Evolutionary conservation across 2,888 invertebrate genomes (phyloP).

Genomic region (Pristionchus entomophagus): DNA sequence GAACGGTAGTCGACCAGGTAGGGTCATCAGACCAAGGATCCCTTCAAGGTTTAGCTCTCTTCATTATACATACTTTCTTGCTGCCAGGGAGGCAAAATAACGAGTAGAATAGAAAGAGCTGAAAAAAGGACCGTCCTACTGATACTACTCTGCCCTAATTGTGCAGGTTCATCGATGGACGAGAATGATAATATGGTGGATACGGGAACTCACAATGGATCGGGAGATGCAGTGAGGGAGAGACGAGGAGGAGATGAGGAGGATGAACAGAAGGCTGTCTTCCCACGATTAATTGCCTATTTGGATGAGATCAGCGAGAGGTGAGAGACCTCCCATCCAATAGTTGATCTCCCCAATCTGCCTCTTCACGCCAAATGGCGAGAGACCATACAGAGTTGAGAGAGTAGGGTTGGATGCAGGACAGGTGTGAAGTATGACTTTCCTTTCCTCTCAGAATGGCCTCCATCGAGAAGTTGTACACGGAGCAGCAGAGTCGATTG

Average conservation of each 20-base stretch:
- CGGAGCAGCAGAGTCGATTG: background rate
- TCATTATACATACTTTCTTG: too few species aligned
- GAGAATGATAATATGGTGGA: background rate
- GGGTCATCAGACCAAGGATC: too few species aligned
- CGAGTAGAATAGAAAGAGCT: too few species aligned
- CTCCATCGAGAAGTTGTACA: background rate
- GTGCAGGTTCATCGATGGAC: background rate
- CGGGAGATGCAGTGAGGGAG: too few species aligned
- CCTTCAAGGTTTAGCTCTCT: too few species aligned
- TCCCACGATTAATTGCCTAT: background rate
- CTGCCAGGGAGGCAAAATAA: too few species aligned
- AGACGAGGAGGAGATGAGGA: background rate
- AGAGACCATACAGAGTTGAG: too few species aligned
- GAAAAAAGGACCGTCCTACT: too few species aligned
- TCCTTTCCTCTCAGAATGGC: background rate
- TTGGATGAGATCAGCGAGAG: background rate
- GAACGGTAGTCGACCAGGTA: background rate
- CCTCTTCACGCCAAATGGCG: too few species aligned
- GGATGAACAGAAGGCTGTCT: background rate
- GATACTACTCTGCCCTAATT: too few species aligned
- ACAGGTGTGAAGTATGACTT: too few species aligned
- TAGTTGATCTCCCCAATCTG: background rate
- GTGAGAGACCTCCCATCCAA: background rate
- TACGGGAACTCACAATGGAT: background rate
- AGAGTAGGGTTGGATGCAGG: too few species aligned